These are phyloP conservation scores for Plecturocebus donacophilus DNA, from an alignment of 2,113 vertebrate genomes.

Conservation along the genomic window DNA sequence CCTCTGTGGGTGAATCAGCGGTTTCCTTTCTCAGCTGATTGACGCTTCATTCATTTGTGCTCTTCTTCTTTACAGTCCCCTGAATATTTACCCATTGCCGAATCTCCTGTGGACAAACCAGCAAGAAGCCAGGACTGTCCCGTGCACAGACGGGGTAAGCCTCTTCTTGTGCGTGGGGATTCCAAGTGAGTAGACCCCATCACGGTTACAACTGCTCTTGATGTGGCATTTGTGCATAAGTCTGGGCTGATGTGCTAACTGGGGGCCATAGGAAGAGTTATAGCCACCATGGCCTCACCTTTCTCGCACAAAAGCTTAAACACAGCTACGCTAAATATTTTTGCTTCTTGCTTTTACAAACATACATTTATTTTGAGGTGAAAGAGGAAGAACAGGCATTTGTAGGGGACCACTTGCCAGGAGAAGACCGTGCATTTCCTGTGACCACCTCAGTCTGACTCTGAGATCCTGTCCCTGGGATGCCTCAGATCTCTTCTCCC, in stretches of 20 bases:
- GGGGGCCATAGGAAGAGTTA: accelerated
- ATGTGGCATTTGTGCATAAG: accelerated
- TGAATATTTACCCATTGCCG: background rate
- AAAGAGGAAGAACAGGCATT: background rate
- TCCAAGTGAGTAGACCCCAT: background rate
- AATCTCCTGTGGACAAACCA: background rate
- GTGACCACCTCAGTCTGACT: accelerated
- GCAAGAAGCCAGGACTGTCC: background rate
- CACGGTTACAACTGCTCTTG: accelerated
- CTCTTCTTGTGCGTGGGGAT: background rate
- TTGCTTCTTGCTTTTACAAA: background rate
- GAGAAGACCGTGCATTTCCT: background rate
- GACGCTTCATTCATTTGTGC: background rate
- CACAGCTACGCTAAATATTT: background rate
- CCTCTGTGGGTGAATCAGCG: background rate
- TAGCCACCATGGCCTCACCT: accelerated
- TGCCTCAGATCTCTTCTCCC: background rate
- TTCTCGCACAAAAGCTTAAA: background rate
- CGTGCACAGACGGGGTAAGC: background rate
- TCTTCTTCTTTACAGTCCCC: background rate
- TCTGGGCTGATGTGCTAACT: accelerated
- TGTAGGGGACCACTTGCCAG: background rate
- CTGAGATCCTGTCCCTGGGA: background rate
- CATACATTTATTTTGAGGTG: background rate
- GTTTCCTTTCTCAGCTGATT: background rate